phyloP scores from a whole-genome alignment of 2,113 vertebrate genomes.

The Sus scrofa region T2T-Sscrofa CM000817.6:114072001-114072500 shows the following conservation, averaged over 20 bases:
- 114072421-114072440: constrained; percentile 72
- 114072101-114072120: constrained; percentile 67
- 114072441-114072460: constrained; percentile 79
- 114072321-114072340: neutral
- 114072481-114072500: constrained; percentile 79
- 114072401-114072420: constrained; percentile 64
- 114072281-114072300: constrained; percentile 61
- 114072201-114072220: constrained; percentile 54
- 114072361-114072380: constrained; percentile 11
- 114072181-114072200: constrained; percentile 52
- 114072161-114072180: constrained; percentile 55
- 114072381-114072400: neutral
- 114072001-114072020: constrained; percentile 70
- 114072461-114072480: constrained; percentile 79
- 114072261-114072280: neutral
- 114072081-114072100: constrained; percentile 68
- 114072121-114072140: constrained; percentile 62
- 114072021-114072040: constrained; percentile 66
- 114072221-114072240: constrained; percentile 67
- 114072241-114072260: constrained; percentile 37
- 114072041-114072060: constrained; percentile 65
- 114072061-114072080: constrained; percentile 67
- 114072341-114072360: constrained; percentile 37
- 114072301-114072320: constrained; percentile 46
- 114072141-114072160: constrained; percentile 59